Conservation (phyloP, 2,888 invertebrate species). For the Chaetogeoica ovagalla region DNA sequence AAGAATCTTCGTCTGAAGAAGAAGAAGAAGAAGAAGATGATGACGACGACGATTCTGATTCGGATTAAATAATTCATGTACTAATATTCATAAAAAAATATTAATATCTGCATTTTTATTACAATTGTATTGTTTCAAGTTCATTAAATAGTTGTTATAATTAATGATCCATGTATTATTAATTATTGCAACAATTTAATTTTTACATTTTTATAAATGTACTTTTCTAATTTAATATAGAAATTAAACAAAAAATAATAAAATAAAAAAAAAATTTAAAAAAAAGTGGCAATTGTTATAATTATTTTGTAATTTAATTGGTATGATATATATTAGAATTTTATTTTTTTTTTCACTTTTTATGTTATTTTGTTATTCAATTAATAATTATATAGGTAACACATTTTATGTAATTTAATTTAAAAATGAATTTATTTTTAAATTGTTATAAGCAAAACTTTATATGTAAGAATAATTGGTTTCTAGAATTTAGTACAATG, state of each 20-base stretch:
- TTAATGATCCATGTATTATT: neutral
- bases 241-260: neutral
- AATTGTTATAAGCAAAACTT: neutral
- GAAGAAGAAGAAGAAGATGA: neutral
- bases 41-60: neutral
- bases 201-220: neutral
- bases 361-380: neutral
- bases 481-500: neutral
- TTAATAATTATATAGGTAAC: neutral
- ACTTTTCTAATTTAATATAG: neutral
- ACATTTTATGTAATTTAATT: neutral
- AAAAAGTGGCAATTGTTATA: neutral
- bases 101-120: neutral
- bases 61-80: neutral
- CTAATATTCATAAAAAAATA: neutral
- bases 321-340: neutral
- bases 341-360: neutral
- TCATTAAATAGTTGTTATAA: neutral
- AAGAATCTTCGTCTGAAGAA: conserved; percentile 23
- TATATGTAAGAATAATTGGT: neutral
- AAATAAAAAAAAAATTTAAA: too few relatives aligned
- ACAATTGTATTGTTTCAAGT: neutral
- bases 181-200: neutral
- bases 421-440: neutral
- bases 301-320: neutral